Base-by-base conservation (phyloP, 2,888 invertebrate genomes). In the Neoaliturus tenellus region DNA sequence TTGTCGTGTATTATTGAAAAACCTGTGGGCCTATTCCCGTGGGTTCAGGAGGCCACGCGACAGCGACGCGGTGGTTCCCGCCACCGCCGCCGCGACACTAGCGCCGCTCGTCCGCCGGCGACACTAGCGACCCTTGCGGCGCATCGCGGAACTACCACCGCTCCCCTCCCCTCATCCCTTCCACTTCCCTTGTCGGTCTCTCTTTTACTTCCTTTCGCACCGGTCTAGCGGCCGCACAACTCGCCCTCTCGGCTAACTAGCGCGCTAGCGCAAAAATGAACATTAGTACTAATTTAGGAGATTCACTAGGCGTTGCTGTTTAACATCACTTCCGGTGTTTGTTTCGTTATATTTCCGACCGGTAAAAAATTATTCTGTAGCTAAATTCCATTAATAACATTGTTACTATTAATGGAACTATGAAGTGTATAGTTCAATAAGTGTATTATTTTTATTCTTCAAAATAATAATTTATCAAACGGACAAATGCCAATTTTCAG, bases 1-100 rank as follows among this genome's bases (percentile, higher is more conserved):
- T 80, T 67, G 58, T 75, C 84, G 75, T 84, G 73, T 84, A 84
- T 78, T 84, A 84, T 84, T 84, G 84, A 84, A 84, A 84, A 84
- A 80, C 41, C 83, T 69, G 69, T 51, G 48, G 83, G 81, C 67
- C 23, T 82, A 82, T 82, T 81, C 81, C 73, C 81, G 71, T 17
- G 73, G 78, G 83, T 33, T 41, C 55, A 67, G 62, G 41, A 23
- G 14, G 71, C 82, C 71, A 55, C 82, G 25, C 82, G 82, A 69
- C 67, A 41, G 4, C 35, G 58, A 20, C 14, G 25, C 28, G 20
- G 51, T 82, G 51, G 48, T 82, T 82, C 71, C n/a, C n/a, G 25
- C 48, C 33, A 20, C 20, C 20, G 71, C 82, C 82, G 55, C 71
- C 33, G 41, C 55, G 44, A 51, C 48, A 71, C 82, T 82, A 82